Conservation (phyloP, 2,888 invertebrate genomes). For the Drosophila borealis region DNA sequence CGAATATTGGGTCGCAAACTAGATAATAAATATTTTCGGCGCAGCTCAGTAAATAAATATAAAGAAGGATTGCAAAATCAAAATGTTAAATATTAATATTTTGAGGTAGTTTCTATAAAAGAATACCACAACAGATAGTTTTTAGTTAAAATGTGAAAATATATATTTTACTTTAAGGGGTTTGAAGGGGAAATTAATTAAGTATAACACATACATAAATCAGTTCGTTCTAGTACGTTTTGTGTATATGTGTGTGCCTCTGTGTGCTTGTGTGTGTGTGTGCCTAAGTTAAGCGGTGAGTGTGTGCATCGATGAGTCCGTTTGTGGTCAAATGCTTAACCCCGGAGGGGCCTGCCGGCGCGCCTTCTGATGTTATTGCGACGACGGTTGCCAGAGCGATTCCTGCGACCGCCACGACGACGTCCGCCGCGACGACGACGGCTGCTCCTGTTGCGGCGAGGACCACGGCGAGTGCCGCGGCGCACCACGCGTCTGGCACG, state of each 20-base stretch:
- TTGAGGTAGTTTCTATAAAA: not conserved
- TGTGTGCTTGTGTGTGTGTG: slow-evolving; percentile 10
- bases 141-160: slow-evolving; percentile 65
- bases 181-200: slow-evolving; percentile 14
- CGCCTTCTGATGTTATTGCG: slow-evolving; percentile 50
- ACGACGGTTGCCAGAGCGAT: slow-evolving; percentile 29
- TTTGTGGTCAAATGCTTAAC: slow-evolving; percentile 29
- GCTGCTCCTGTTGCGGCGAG: slow-evolving; percentile 36
- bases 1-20: not conserved
- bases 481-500: slow-evolving; percentile 63
- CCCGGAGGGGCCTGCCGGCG: slow-evolving; percentile 47
- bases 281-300: not conserved
- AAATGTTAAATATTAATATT: too few relatives aligned
- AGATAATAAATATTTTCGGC: not conserved
- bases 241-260: slow-evolving; percentile 13
- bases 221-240: slow-evolving; percentile 25
- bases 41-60: not conserved
- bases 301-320: not conserved
- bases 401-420: slow-evolving; percentile 47
- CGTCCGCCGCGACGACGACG: slow-evolving; percentile 45
- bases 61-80: too few relatives aligned
- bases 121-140: not conserved
- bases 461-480: slow-evolving; percentile 49
- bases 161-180: slow-evolving; percentile 31
- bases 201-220: slow-evolving; percentile 22